Evolutionary conservation across 2,888 invertebrate genomes (phyloP), one percentile per base, ranked within the genome.

Genomic region (Yponomeuta malinellus): DNA sequence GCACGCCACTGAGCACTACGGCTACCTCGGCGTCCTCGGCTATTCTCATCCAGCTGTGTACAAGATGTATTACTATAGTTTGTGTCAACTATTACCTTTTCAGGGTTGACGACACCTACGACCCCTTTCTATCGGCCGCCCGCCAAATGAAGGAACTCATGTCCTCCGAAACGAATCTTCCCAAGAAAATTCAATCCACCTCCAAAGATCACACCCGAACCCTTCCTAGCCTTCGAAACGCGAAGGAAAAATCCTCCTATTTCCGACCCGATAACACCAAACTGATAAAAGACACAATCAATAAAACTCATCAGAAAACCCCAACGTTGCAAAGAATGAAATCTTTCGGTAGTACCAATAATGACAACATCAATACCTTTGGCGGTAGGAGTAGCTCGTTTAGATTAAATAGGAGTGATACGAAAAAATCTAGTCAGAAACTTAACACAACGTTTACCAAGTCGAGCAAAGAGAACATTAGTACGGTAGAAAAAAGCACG

Each of bases 131-230:
- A 76, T 94, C 95, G 75, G 97, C 97, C 69, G 96, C 96, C 88
- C 95, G 95, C 75, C 97, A 97, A 89, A 94, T 97, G 90, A 95
- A 95, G 87, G 96, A 97, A 81, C 93, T 97, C 59, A 94, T 96
- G 88, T 95, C 95, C 70, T 94, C 95, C 73, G 94, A 95, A 76
- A 94, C 94, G 71, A 90, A 88, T 81, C 85, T 92, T 76, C 86
- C 91, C 76, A 89, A 89, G 85, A 90, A 87, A 81, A 74, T 83
- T 74, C 85, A 87, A 79, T 84, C 79, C 70, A 75, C 88, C 74
- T 77, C 91, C 80, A 84, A 92, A 88, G 87, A 93, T 78, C 80
- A 83, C 75, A 86, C 80, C 74, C 81, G 86, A 82, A 92, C 90
- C 77, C 89, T 92, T 77, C 92, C 92, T 71, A 83, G 83, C 76